These are phyloP conservation scores for Passerina amoena DNA, from an alignment of 2,113 vertebrate genomes.

Conservation along the genomic window DNA sequence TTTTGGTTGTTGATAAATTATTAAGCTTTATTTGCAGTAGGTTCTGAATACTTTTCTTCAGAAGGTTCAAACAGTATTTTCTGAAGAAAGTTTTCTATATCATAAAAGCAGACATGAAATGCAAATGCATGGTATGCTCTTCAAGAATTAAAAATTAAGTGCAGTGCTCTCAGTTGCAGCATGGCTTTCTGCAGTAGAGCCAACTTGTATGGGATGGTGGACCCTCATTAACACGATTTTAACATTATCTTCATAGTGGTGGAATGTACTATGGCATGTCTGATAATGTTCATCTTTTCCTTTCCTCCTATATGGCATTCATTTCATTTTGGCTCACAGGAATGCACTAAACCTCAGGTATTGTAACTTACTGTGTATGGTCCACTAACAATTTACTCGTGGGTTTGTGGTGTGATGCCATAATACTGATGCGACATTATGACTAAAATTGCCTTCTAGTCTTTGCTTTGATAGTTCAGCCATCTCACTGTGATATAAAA, in stretches of 20 bases:
- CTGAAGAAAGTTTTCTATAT: not conserved
- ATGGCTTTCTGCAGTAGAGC: slow-evolving; percentile 36
- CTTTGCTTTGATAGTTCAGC: not conserved
- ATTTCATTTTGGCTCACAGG: slow-evolving; percentile 93
- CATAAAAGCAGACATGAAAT: not conserved
- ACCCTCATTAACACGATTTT: slow-evolving; percentile 54
- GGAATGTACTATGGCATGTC: slow-evolving; percentile 77
- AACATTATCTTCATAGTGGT: slow-evolving; percentile 71
- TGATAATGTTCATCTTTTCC: slow-evolving; percentile 92
- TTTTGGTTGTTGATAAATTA: not conserved
- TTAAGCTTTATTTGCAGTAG: not conserved
- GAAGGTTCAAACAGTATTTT: not conserved
- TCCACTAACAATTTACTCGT: slow-evolving; percentile 64
- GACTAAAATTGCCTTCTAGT: slow-evolving; percentile 29
- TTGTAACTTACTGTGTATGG: slow-evolving; percentile 82
- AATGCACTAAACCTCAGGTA: slow-evolving; percentile 98
- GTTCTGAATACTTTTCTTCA: not conserved
- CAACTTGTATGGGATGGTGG: not conserved
- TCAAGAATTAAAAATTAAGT: not conserved
- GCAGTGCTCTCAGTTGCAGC: slow-evolving; percentile 16
- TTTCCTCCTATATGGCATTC: slow-evolving; percentile 87
- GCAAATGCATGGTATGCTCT: slow-evolving; percentile 14
- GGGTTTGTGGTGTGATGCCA: slow-evolving; percentile 42
- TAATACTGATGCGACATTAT: slow-evolving; percentile 6
- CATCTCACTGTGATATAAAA: not conserved